These are phyloP conservation scores for Clistopyga incitator DNA, from an alignment of 2,888 invertebrate species.

Conservation along the genomic window DNA sequence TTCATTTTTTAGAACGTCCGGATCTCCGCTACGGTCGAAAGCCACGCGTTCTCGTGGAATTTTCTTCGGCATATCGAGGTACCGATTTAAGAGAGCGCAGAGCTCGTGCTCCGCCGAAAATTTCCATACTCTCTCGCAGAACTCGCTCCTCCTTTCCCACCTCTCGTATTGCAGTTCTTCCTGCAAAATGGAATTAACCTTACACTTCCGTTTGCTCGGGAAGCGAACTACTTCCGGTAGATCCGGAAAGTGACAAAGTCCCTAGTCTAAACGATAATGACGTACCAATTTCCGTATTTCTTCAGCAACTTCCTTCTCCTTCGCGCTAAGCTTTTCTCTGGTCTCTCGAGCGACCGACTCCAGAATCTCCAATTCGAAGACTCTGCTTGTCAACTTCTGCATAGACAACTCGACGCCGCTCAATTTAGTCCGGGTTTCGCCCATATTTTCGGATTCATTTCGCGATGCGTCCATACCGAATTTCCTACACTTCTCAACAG, in stretches of 20 bases:
- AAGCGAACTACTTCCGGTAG: too few relatives aligned
- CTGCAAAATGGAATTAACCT: slow-evolving; percentile 65
- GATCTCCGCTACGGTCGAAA: slow-evolving; percentile 41
- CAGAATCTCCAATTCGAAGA: slow-evolving; percentile 65
- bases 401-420: slow-evolving; percentile 37
- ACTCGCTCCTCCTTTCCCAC: slow-evolving; percentile 64
- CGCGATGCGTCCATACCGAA: background rate
- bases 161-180: slow-evolving; percentile 70
- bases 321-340: slow-evolving; percentile 51
- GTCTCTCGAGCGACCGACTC: slow-evolving; percentile 59
- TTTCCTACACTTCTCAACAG: background rate
- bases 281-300: slow-evolving; percentile 72
- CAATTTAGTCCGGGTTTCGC: slow-evolving; percentile 17
- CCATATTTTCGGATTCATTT: background rate
- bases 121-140: slow-evolving; percentile 64
- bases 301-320: slow-evolving; percentile 62
- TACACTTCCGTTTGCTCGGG: too few relatives aligned
- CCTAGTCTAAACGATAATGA: background rate
- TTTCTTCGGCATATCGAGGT: slow-evolving; percentile 46
- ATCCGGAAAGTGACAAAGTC: too few relatives aligned
- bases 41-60: slow-evolving; percentile 14
- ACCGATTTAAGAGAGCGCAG: slow-evolving; percentile 42
- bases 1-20: slow-evolving; percentile 58
- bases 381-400: slow-evolving; percentile 54
- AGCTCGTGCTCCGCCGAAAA: slow-evolving; percentile 58